These are phyloP conservation scores for Myotis pilosus DNA, from an alignment of 2,797 vertebrate genomes.

Conservation along the genomic window DNA sequence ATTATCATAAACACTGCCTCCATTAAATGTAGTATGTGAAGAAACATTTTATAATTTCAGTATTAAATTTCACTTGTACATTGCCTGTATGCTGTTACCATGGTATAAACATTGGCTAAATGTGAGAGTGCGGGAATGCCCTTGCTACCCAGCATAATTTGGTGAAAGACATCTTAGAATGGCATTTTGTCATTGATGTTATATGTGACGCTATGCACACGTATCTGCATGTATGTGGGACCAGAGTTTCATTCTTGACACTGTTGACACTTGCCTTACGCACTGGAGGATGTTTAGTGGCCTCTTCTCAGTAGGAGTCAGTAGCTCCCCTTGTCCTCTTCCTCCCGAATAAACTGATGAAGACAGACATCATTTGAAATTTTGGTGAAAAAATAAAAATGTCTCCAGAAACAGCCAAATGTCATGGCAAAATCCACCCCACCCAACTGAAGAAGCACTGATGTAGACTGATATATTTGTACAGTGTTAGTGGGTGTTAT, in stretches of 20 bases:
- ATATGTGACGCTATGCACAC: neutral
- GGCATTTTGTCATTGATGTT: neutral
- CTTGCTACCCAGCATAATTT: neutral
- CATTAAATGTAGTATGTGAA: neutral
- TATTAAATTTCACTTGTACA: neutral
- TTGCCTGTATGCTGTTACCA: neutral
- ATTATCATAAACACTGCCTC: neutral
- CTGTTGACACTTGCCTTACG: neutral
- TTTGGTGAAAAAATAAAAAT: neutral
- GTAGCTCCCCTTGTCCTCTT: neutral
- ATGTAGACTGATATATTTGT: neutral
- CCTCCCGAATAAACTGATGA: neutral
- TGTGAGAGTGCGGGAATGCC: neutral
- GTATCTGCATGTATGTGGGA: neutral
- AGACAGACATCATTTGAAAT: neutral
- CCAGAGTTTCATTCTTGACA: neutral
- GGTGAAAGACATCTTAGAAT: neutral
- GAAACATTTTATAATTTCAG: constrained; percentile 18
- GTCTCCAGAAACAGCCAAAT: neutral
- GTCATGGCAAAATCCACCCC: neutral
- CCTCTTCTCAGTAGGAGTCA: neutral
- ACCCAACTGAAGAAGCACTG: neutral
- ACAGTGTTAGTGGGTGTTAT: neutral
- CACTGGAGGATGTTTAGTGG: neutral
- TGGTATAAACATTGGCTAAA: neutral